Conservation (phyloP, 2,113 vertebrate species). For the Manacus vitellinus region DNA sequence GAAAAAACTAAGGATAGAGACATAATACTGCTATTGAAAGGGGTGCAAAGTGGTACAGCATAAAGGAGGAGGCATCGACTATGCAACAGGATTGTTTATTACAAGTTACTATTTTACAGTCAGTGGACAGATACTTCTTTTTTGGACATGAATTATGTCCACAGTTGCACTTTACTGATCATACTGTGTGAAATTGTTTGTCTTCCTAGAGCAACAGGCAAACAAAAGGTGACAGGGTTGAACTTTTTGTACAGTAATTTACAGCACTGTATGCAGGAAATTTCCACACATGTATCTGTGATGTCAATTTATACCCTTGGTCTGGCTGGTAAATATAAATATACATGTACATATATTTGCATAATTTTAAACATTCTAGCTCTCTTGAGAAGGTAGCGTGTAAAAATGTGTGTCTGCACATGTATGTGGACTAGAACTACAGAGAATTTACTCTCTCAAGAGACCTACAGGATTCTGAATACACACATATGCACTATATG, state of each 20-base stretch:
- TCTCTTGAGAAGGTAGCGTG: background rate
- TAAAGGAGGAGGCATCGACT: background rate
- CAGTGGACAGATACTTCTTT: background rate
- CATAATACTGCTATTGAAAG: background rate
- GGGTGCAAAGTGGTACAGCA: background rate
- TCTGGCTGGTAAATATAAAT: background rate
- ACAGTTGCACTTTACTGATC: background rate
- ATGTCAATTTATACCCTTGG: background rate
- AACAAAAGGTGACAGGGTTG: background rate
- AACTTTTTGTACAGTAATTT: background rate
- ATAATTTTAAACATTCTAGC: background rate
- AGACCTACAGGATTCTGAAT: background rate
- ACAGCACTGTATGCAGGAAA: background rate
- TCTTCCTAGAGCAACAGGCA: background rate
- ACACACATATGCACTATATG: background rate
- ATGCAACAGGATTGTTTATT: background rate
- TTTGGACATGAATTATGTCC: background rate
- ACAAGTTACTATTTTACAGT: background rate
- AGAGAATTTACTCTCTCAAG: background rate
- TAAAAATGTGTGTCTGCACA: background rate
- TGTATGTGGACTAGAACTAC: background rate
- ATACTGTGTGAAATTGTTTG: background rate
- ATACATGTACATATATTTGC: background rate
- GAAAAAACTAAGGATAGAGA: background rate
- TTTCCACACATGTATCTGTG: background rate